Base-by-base conservation (phyloP, 2,797 vertebrate genomes). In the Semaprochilodus insignis region DNA sequence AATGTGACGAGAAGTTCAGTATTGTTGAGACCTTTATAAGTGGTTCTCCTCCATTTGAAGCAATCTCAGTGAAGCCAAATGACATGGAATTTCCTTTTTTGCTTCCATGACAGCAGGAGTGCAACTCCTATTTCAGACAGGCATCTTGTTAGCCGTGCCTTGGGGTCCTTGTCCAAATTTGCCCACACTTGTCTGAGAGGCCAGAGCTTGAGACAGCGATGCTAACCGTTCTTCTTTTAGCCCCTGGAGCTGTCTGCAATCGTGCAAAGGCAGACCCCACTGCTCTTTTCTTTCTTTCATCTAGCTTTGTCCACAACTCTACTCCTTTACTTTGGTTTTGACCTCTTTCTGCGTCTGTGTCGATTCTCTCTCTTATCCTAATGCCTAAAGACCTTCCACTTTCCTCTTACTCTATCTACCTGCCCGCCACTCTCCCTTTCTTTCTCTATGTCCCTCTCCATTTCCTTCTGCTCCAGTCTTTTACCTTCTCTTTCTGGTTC, bases 91-190 rank as follows among this genome's bases (percentile, higher is more conserved):
- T 72, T 73, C 17, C 65, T 31, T 80, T 65, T 74, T 63, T 27
- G 59, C 62, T 57, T 87, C 78, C 74, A 31, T 85, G 76, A 67
- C 78, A 76, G 36, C 79, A 78, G 59, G 74, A 69, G 51, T 54
- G n/a, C 66, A 31, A 19, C 77, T 83, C 79, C 67, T 76, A 27
- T 34, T 81, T 77, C 48, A 55, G 63, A 44, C 48, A 81, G 81
- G 78, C 65, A 75, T 88, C 73, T 82, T 83, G 62, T 74, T 74
- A 78, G 77, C 74, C 81, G 36, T 60, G 75, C 87, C 83, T 63
- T 80, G 65, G 65, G 76, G 51, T 34, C 75, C 36, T 51, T 67
- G 70, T 71, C 74, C 72, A 77, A 6, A 70, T 75, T 79, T 65
- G 55, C 86, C 80, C 78, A 77, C 71, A 80, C 74, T 67, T 84